Evolutionary conservation across 1,140 invertebrate species (phyloP).

Genomic region (Heliothis subflexa): DNA sequence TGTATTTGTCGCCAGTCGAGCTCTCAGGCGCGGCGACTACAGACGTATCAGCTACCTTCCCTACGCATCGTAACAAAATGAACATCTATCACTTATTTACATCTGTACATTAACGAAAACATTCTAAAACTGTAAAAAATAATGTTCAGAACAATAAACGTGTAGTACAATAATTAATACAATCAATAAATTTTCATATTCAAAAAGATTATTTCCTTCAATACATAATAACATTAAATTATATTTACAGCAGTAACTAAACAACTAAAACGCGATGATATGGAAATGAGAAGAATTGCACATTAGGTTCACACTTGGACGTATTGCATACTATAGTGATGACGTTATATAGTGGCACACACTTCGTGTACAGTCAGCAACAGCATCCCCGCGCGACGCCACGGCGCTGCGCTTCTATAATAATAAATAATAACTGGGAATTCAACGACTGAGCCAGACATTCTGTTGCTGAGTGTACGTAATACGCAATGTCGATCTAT

Average conservation of each 20-base stretch:
- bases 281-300: conserved; percentile 85
- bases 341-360: conserved; percentile 61
- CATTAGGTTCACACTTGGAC: conserved; percentile 77
- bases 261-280: conserved; percentile 81
- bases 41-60: neutral
- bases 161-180: conserved; percentile 68
- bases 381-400: conserved; percentile 7
- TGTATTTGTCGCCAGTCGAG: conserved; percentile 7
- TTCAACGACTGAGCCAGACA: conserved; percentile 11
- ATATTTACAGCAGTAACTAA: conserved; percentile 84
- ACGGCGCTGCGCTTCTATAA: neutral
- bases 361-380: conserved; percentile 45
- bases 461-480: conserved; percentile 44
- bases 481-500: conserved; percentile 64
- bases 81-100: conserved; percentile 83
- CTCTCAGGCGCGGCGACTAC: neutral
- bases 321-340: conserved; percentile 68
- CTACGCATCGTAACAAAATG: conserved; percentile 78
- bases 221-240: conserved; percentile 77
- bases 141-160: conserved; percentile 81
- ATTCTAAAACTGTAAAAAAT: conserved; percentile 72
- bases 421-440: conserved; percentile 36
- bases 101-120: conserved; percentile 85
- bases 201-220: conserved; percentile 68
- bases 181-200: conserved; percentile 77